Conservation (phyloP, 2,888 invertebrate species). For the Fissipunctia ypsillon region DNA sequence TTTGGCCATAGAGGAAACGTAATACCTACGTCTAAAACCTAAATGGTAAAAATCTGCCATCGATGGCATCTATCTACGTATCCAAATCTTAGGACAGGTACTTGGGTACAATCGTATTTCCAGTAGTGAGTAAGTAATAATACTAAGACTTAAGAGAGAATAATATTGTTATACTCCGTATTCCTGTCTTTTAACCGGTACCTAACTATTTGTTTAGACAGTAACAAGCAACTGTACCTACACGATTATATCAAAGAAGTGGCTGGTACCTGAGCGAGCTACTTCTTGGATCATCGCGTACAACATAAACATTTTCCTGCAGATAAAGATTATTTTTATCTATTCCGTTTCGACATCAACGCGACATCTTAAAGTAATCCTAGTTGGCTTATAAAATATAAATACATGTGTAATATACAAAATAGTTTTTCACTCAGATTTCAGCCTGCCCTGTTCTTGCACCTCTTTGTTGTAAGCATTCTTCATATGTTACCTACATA, state of each 20-base stretch:
- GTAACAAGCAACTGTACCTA: not conserved
- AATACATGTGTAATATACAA: too few species aligned
- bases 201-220: not conserved
- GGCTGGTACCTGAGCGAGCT: not conserved
- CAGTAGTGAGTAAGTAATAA: not conserved
- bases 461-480: not conserved
- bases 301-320: not conserved
- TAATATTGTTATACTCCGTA: too few species aligned
- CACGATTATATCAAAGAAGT: not conserved
- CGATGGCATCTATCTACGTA: too few species aligned
- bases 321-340: not conserved
- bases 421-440: not conserved
- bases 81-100: too few species aligned
- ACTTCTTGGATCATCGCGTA: not conserved
- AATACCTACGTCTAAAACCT: not conserved
- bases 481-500: slow-evolving; percentile 1
- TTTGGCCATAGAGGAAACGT: not conserved
- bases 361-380: not conserved
- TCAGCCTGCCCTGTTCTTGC: not conserved
- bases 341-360: not conserved
- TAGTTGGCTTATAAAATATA: too few species aligned
- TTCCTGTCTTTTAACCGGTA: too few species aligned
- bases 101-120: too few species aligned
- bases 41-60: too few species aligned
- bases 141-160: not conserved